Percentiles rank a stretch among this genome's conserved stretches.
phyloP scores from a whole-genome alignment of 2,113 vertebrate genomes.

The Dicaeum eximium region DNA sequence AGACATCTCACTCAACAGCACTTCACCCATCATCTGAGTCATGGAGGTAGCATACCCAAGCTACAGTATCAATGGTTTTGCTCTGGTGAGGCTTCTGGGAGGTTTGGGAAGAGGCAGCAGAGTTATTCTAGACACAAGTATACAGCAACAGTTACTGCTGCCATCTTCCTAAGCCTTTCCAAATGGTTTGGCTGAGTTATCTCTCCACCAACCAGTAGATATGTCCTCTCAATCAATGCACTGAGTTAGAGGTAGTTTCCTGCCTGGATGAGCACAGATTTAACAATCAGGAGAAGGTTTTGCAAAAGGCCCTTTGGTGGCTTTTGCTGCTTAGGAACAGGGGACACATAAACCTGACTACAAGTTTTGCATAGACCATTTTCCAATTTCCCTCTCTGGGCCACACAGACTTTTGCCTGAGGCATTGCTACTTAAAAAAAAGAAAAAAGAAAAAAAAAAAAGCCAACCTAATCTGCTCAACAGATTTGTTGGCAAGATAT shows the following conservation, averaged over 20 bases:
- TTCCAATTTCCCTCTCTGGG: slow-evolving; percentile 10
- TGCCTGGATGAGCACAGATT: neutral
- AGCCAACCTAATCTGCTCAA: neutral
- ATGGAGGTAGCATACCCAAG: neutral
- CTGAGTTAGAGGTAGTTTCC: neutral
- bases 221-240: neutral
- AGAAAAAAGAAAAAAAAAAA: neutral
- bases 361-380: neutral
- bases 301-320: neutral
- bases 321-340: neutral
- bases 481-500: slow-evolving; percentile 41
- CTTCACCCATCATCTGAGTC: neutral
- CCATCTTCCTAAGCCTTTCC: neutral
- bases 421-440: neutral
- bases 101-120: neutral
- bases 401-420: slow-evolving; percentile 12
- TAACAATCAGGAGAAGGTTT: neutral
- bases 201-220: neutral
- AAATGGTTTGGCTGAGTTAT: neutral
- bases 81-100: neutral
- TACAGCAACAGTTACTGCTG: neutral
- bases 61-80: neutral
- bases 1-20: neutral
- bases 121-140: neutral
- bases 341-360: neutral